phyloP scores from a whole-genome alignment of 2,797 vertebrate species.

The Lagocephalus sceleratus region DNA sequence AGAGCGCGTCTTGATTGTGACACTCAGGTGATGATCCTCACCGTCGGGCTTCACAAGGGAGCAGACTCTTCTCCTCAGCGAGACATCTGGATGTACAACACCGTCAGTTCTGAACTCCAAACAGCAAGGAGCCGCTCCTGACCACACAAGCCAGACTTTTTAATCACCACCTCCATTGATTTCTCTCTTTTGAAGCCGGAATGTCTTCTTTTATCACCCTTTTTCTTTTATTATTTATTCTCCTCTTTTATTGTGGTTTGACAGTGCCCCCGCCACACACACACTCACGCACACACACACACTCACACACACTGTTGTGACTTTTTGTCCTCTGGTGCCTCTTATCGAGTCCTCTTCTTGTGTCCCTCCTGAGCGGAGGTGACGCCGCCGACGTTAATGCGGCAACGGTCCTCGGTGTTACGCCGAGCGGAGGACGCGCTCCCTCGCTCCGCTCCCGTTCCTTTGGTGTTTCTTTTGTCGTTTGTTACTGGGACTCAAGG shows the following conservation, averaged over 20 bases:
- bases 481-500: slow-evolving; percentile 32
- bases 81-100: no score
- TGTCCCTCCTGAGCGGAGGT: no score
- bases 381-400: no score
- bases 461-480: slow-evolving; percentile 38
- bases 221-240: not conserved
- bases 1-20: no score
- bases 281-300: slow-evolving; percentile 1
- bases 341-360: no score
- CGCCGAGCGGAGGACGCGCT: slow-evolving; percentile 38
- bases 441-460: slow-evolving; percentile 40
- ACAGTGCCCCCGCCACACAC: not conserved
- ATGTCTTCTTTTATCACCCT: not conserved
- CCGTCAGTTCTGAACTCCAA: no score
- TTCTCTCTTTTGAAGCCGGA: not conserved
- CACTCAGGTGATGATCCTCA: no score
- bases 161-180: not conserved
- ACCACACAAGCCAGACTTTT: not conserved
- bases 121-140: no score
- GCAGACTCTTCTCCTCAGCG: no score
- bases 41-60: no score
- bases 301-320: slow-evolving; percentile 2
- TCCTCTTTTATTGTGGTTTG: not conserved
- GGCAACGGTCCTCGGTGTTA: no score
- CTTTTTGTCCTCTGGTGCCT: no score